phyloP scores from a whole-genome alignment of 2,113 vertebrate species.

The Hydrolagus affinis region DNA sequence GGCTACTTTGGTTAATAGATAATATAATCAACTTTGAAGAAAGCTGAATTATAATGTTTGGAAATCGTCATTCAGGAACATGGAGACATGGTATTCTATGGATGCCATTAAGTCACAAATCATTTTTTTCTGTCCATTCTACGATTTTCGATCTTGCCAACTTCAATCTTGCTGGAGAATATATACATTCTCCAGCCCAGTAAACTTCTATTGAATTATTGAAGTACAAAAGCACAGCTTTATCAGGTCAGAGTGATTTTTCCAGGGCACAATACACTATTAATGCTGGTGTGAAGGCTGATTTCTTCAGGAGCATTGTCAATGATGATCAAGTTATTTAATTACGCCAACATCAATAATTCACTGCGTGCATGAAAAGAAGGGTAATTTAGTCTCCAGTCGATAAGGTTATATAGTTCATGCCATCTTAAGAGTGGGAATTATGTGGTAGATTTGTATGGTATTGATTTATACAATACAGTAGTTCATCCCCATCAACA shows the following conservation, averaged over 20 bases:
- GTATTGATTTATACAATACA: background rate
- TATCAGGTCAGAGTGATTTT: background rate
- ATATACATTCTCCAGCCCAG: background rate
- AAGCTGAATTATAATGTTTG: too few relatives aligned
- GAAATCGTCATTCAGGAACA: background rate
- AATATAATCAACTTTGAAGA: too few relatives aligned
- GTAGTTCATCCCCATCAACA: background rate
- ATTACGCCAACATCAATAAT: background rate
- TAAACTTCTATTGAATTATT: background rate
- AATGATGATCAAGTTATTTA: background rate
- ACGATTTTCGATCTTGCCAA: background rate
- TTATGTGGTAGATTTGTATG: background rate
- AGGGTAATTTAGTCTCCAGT: background rate
- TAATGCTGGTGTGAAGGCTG: background rate
- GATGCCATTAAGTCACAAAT: background rate
- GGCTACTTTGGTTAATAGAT: too few relatives aligned
- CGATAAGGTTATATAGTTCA: background rate
- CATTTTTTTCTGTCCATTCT: background rate
- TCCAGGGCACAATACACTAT: background rate
- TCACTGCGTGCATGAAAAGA: background rate
- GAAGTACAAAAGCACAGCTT: background rate
- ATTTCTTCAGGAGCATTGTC: background rate
- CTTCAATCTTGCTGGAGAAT: too few relatives aligned
- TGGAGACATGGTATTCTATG: background rate
- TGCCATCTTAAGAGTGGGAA: background rate